These are phyloP conservation scores for Dioctria linearis DNA, from an alignment of 2,888 invertebrate genomes.

Conservation along the genomic window DNA sequence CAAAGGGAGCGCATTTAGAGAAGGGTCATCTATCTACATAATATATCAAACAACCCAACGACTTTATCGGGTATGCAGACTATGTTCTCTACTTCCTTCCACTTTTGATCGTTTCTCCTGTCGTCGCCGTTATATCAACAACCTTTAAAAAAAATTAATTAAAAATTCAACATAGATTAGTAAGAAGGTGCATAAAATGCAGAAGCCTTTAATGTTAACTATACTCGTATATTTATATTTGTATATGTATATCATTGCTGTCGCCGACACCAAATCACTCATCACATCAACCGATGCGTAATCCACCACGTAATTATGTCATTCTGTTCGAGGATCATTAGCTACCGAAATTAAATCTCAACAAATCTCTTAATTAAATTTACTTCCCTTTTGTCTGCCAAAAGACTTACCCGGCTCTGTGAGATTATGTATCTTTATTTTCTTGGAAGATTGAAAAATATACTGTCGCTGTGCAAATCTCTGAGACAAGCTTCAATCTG, in stretches of 20 bases:
- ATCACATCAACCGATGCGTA: conserved; percentile 8
- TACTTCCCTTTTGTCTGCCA: background rate
- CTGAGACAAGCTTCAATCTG: background rate
- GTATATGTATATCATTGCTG: too few relatives aligned
- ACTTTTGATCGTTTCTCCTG: conserved; percentile 27
- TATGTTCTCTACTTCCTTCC: background rate
- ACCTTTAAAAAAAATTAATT: conserved; percentile 29
- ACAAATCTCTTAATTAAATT: conserved; percentile 53
- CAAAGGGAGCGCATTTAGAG: conserved; percentile 7
- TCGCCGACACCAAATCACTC: background rate
- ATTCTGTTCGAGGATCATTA: conserved; percentile 48
- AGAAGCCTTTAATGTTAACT: too few relatives aligned
- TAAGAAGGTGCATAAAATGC: background rate
- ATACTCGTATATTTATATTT: too few relatives aligned
- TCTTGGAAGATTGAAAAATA: conserved; percentile 14
- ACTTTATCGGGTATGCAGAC: background rate
- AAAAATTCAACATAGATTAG: conserved; percentile 34
- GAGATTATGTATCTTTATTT: background rate
- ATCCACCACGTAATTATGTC: conserved; percentile 44
- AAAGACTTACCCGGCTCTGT: conserved; percentile 24
- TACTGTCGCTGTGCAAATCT: conserved; percentile 7
- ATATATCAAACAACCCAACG: background rate
- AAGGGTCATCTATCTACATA: conserved; percentile 23
- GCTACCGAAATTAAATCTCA: conserved; percentile 51
- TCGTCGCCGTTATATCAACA: background rate